These are phyloP conservation scores for Cyclopterus lumpus DNA, from an alignment of 2,797 vertebrate genomes.

Conservation along the genomic window DNA sequence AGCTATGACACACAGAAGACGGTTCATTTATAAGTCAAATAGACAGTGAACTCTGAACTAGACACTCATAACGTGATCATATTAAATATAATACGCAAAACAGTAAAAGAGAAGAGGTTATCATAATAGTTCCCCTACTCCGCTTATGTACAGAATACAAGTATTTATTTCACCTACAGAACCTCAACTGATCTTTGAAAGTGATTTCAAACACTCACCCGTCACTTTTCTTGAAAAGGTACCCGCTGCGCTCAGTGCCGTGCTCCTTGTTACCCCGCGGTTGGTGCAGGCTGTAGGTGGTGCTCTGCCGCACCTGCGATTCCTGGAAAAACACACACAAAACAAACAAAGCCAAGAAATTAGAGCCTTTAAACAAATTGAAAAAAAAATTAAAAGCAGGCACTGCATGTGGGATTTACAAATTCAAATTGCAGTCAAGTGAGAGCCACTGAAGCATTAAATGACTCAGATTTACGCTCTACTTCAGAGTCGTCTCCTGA, in stretches of 20 bases:
- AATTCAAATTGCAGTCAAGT: constrained; percentile 12
- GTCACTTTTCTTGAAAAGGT: constrained; percentile 96
- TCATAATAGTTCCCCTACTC: neutral
- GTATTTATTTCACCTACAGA: neutral
- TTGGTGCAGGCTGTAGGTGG: constrained; percentile 97
- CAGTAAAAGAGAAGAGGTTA: neutral
- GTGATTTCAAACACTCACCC: constrained; percentile 83
- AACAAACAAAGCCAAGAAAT: neutral
- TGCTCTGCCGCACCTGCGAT: constrained; percentile 93
- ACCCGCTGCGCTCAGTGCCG: constrained; percentile 93
- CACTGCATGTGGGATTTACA: constrained; percentile 1
- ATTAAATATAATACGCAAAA: too few relatives aligned
- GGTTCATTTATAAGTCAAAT: neutral
- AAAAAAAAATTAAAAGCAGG: neutral
- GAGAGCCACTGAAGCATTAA: constrained; percentile 14
- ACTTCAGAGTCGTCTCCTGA: constrained; percentile 15
- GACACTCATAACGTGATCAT: neutral
- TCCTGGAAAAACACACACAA: constrained; percentile 83
- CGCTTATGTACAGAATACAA: neutral
- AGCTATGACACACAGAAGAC: constrained; percentile 74
- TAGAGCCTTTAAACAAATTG: neutral
- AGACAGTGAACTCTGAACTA: neutral
- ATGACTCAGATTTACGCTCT: constrained; percentile 26
- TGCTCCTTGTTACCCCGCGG: constrained; percentile 99
- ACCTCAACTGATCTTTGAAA: neutral